These are phyloP conservation scores for Calephelis perditalis DNA, from an alignment of 2,888 invertebrate genomes.

Conservation along the genomic window DNA sequence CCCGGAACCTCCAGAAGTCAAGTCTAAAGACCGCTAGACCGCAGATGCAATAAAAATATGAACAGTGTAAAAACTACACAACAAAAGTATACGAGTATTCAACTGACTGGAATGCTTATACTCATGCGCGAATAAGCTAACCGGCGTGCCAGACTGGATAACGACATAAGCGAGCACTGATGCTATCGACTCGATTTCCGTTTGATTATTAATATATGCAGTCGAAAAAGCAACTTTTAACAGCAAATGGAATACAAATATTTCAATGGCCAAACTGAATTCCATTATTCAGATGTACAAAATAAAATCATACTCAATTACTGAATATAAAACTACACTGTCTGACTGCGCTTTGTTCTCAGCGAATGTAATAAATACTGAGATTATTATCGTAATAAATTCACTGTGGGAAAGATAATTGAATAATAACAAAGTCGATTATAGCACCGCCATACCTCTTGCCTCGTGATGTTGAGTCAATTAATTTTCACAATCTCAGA, in stretches of 20 bases:
- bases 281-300: conserved; percentile 22
- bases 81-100: no score
- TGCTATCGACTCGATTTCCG: no score
- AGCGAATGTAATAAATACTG: conserved; percentile 11
- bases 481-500: conserved; percentile 7
- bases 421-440: conserved; percentile 11
- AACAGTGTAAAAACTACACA: no score
- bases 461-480: background rate
- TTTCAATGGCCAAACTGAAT: conserved; percentile 14
- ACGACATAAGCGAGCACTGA: no score
- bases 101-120: no score
- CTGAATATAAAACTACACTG: conserved; percentile 2
- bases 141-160: no score
- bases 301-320: background rate
- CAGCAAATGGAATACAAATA: background rate
- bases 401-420: conserved; percentile 7
- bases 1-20: no score
- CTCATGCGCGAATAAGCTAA: no score
- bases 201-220: no score
- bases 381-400: conserved; percentile 12
- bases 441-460: conserved; percentile 7
- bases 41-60: no score
- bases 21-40: no score
- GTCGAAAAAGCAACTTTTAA: no score
- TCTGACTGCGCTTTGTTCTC: background rate